Percentiles rank a stretch among this genome's conserved stretches.
Conservation (phyloP, 2,888 invertebrate genomes). For the Heliconius cydno region DNA sequence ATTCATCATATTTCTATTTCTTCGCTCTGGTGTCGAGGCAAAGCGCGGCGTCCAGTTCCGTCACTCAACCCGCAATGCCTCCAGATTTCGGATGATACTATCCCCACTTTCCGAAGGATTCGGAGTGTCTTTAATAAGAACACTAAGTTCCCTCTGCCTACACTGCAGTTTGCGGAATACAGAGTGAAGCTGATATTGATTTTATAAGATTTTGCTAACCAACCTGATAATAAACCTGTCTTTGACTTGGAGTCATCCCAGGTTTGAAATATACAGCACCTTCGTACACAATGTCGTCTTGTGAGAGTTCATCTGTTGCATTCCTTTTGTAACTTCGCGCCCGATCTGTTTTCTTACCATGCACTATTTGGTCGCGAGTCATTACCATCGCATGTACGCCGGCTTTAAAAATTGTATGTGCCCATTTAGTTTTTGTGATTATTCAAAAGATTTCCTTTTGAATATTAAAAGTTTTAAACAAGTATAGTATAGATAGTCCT, state of each 20-base stretch:
- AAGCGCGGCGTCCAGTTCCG: no score
- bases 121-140: no score
- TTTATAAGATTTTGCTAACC: constrained; percentile 7
- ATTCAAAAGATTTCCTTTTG: not conserved
- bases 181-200: no score
- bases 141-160: no score
- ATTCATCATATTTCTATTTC: no score
- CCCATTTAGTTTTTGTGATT: not conserved
- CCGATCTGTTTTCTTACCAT: constrained; percentile 63
- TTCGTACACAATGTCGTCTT: constrained; percentile 61
- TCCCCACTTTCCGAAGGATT: no score
- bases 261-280: constrained; percentile 80
- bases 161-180: no score
- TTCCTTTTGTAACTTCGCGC: constrained; percentile 55
- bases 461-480: not conserved
- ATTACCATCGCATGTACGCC: constrained; percentile 70
- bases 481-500: no score
- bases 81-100: no score
- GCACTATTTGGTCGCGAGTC: constrained; percentile 60
- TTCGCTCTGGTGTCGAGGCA: no score
- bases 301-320: constrained; percentile 46
- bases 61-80: no score
- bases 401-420: constrained; percentile 52
- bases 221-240: constrained; percentile 96
- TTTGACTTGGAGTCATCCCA: constrained; percentile 89